These are phyloP conservation scores for Scrobipalpa atriplicella DNA, from an alignment of 2,888 invertebrate species.

Conservation along the genomic window DNA sequence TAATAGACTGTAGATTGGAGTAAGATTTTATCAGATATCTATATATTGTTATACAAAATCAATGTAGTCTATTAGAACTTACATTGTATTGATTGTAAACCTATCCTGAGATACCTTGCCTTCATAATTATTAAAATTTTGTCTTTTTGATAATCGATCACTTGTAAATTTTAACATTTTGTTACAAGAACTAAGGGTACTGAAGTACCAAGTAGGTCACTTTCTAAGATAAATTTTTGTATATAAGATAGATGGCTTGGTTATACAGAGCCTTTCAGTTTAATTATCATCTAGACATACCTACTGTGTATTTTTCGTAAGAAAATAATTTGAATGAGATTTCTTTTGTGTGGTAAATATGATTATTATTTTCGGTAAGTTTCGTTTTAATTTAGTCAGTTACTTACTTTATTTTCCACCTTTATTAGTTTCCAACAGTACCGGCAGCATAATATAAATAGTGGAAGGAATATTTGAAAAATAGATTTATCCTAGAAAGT, in stretches of 20 bases:
- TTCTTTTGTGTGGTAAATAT: too few relatives aligned
- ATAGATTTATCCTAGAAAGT: background rate
- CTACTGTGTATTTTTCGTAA: too few relatives aligned
- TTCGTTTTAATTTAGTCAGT: too few relatives aligned
- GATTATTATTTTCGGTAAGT: too few relatives aligned
- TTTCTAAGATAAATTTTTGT: too few relatives aligned
- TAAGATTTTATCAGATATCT: conserved; percentile 36
- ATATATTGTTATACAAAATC: conserved; percentile 32
- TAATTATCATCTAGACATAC: too few relatives aligned
- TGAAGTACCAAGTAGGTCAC: background rate
- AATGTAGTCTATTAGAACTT: conserved; percentile 33
- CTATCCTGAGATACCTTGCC: conserved; percentile 56
- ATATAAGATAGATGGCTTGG: too few relatives aligned
- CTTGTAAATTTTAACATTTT: conserved; percentile 31
- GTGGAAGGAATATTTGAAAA: background rate
- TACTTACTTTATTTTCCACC: too few relatives aligned
- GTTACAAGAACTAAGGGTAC: conserved; percentile 3
- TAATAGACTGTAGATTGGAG: conserved; percentile 40
- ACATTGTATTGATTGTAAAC: conserved; percentile 48
- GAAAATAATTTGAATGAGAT: too few relatives aligned
- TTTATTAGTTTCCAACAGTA: too few relatives aligned
- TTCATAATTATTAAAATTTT: conserved; percentile 48
- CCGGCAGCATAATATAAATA: too few relatives aligned
- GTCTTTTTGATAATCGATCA: conserved; percentile 10
- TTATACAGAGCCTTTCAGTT: too few relatives aligned